phyloP scores from a whole-genome alignment of 2,888 invertebrate genomes.

The Phaedon cochleariae region DNA sequence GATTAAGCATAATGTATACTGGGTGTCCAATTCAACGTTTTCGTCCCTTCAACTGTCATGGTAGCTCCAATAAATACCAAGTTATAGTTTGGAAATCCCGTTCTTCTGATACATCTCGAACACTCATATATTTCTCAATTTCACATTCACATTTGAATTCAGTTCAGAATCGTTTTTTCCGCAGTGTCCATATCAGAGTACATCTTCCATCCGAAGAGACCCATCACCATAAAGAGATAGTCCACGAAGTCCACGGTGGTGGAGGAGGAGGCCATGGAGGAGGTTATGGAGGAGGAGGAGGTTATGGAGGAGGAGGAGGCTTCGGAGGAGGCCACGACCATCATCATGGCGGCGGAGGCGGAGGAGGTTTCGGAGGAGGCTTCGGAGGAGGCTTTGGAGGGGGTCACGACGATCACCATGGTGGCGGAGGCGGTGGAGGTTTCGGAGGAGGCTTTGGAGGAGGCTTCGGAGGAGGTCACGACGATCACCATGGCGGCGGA shows the following conservation, averaged over 20 bases:
- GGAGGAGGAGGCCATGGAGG: conserved; percentile 2
- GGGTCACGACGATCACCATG: conserved; percentile 24
- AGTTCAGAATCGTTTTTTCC: neutral
- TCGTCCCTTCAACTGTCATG: no score
- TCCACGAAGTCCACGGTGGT: conserved; percentile 9
- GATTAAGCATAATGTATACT: no score
- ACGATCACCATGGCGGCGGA: conserved; percentile 14
- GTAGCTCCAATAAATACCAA: no score
- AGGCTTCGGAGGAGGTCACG: conserved; percentile 11
- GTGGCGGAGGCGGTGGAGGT: conserved; percentile 19
- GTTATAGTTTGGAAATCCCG: no score
- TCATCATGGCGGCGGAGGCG: conserved; percentile 1
- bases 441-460: conserved; percentile 20
- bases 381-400: conserved; percentile 22
- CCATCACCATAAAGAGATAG: conserved; percentile 18
- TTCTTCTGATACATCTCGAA: no score
- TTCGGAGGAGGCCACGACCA: conserved; percentile 21
- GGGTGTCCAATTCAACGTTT: no score
- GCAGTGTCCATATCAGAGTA: conserved; percentile 26
- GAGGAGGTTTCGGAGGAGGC: neutral
- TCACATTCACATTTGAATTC: no score
- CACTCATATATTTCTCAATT: no score
- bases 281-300: neutral
- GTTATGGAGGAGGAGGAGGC: conserved; percentile 14
- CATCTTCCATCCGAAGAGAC: conserved; percentile 14